These are phyloP conservation scores for Neodiprion virginianus DNA, from an alignment of 1,140 invertebrate species.

Conservation along the genomic window DNA sequence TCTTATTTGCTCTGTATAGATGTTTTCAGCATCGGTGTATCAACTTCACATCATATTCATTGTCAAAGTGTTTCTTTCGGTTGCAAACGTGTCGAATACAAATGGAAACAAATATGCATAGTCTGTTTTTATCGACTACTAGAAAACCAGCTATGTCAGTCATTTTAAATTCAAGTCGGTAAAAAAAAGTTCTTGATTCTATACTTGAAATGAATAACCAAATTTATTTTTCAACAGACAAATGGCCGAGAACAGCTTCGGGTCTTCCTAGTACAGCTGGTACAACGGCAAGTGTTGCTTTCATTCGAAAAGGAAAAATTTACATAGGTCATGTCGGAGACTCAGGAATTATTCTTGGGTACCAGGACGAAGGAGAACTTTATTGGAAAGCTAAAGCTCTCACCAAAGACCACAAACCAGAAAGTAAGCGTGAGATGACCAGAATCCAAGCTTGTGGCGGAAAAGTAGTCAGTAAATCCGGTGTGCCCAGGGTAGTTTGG, in stretches of 20 bases:
- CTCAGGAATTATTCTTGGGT: conserved; percentile 91
- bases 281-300: conserved; percentile 94
- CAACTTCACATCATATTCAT: too few species aligned
- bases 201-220: background rate
- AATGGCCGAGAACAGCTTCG: conserved; percentile 93
- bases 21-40: too few species aligned
- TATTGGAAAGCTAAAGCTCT: conserved; percentile 82
- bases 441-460: conserved; percentile 89
- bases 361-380: conserved; percentile 72
- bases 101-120: background rate
- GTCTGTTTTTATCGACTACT: background rate
- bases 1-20: too few species aligned
- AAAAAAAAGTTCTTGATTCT: background rate
- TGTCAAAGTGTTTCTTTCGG: too few species aligned
- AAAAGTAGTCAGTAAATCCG: conserved; percentile 88
- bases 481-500: conserved; percentile 96
- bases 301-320: conserved; percentile 92
- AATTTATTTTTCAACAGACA: conserved; percentile 66
- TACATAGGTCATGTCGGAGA: conserved; percentile 98
- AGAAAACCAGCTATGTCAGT: background rate
- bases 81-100: background rate
- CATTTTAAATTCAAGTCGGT: background rate
- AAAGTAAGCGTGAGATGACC: conserved; percentile 83
- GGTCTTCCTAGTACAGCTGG: conserved; percentile 95
- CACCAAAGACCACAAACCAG: conserved; percentile 95